These are phyloP conservation scores for Pica pica DNA, from an alignment of 2,113 vertebrate species.

Conservation along the genomic window DNA sequence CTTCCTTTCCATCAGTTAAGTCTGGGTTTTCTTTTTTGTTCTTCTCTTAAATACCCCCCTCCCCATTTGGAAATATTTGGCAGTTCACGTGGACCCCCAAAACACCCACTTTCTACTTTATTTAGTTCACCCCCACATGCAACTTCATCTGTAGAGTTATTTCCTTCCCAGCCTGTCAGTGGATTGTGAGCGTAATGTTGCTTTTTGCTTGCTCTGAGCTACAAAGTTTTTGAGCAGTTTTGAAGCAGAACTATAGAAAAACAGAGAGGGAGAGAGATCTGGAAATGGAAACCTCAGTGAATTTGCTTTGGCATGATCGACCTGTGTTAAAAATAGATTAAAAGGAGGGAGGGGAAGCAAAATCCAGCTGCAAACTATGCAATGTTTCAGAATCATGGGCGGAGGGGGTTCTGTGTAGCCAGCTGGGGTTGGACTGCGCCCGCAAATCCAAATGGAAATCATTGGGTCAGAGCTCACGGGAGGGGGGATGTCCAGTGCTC, in stretches of 20 bases:
- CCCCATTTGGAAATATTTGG: not conserved
- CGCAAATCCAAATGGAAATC: not conserved
- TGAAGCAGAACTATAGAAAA: not conserved
- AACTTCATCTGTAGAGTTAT: not conserved
- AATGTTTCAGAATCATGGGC: not conserved
- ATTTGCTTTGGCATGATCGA: not conserved
- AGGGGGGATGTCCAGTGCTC: not conserved
- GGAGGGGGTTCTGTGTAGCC: not conserved
- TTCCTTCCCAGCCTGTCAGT: slow-evolving; percentile 1
- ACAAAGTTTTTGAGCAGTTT: not conserved
- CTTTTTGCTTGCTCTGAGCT: not conserved
- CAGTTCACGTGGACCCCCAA: not conserved
- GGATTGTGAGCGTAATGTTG: not conserved
- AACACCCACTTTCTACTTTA: not conserved
- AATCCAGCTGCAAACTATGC: slow-evolving; percentile 8
- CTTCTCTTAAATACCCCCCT: not conserved
- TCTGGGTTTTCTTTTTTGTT: slow-evolving; percentile 16
- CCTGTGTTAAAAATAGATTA: not conserved
- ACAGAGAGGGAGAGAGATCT: not conserved
- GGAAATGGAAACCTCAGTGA: not conserved
- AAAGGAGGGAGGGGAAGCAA: not conserved
- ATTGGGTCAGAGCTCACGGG: not conserved
- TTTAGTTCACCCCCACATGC: not conserved
- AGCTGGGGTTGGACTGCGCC: not conserved
- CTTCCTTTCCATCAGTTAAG: slow-evolving; percentile 37